A percentile compares a stretch with the other conserved stretches of the same genome.
Evolutionary conservation across 2,797 vertebrate genomes (phyloP).

Genomic region (Sternarchorhynchus goeldii): DNA sequence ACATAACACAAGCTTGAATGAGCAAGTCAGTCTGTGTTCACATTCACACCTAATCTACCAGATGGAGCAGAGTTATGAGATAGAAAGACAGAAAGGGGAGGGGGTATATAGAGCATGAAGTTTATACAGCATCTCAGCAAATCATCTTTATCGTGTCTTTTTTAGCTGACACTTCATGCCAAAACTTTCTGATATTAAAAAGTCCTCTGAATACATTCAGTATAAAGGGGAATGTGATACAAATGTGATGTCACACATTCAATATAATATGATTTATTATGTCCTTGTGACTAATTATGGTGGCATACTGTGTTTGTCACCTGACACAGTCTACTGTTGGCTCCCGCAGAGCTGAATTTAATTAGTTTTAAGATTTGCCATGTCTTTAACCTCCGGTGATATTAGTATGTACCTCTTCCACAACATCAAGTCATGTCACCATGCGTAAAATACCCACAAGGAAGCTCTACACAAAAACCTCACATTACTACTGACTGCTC

Average conservation of each 20-base stretch:
- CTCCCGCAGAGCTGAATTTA: constrained; percentile 14
- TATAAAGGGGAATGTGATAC: background rate
- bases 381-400: constrained; percentile 23
- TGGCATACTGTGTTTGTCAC: constrained; percentile 2
- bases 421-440: constrained; percentile 2
- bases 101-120: constrained; percentile 21
- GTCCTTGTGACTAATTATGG: background rate
- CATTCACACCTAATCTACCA: constrained; percentile 70
- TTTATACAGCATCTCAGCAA: background rate
- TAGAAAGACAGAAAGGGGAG: constrained; percentile 36
- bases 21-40: constrained; percentile 65
- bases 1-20: constrained; percentile 66
- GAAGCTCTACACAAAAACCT: constrained; percentile 17
- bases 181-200: background rate
- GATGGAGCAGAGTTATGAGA: constrained; percentile 73
- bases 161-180: background rate
- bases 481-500: constrained; percentile 38
- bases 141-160: background rate
- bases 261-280: background rate
- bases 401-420: constrained; percentile 3
- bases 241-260: background rate
- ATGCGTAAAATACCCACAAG: constrained; percentile 38
- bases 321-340: background rate
- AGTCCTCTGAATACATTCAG: background rate
- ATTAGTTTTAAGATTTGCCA: constrained; percentile 16